phyloP scores from a whole-genome alignment of 2,113 vertebrate species.

The Nymphicus hollandicus region DNA sequence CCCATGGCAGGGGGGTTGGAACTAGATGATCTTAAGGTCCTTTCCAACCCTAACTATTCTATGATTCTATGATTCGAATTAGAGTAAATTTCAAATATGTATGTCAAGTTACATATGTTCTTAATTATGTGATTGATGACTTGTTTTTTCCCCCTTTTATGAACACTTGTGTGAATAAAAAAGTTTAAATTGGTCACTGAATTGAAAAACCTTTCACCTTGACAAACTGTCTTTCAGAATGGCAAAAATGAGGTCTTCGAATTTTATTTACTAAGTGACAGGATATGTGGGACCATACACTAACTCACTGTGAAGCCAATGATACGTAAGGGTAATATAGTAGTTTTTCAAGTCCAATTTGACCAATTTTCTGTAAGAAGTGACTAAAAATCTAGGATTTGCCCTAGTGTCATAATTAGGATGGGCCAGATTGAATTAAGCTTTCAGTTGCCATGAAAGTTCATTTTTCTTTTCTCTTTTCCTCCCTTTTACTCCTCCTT shows the following conservation, averaged over 20 bases:
- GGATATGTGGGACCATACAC: neutral
- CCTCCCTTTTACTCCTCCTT: accelerated
- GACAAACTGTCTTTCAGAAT: neutral
- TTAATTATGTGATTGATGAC: neutral
- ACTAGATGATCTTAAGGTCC: neutral
- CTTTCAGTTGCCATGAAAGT: neutral
- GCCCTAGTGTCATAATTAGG: neutral
- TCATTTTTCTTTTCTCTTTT: neutral
- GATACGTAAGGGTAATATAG: neutral
- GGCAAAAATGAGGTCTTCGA: neutral
- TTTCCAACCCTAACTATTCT: neutral
- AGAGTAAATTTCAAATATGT: neutral
- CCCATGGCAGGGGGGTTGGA: too few relatives aligned
- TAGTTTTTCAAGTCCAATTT: neutral
- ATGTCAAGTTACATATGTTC: neutral
- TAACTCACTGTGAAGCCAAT: neutral
- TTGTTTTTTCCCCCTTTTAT: neutral
- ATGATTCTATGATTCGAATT: neutral
- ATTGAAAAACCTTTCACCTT: neutral
- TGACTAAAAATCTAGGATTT: neutral
- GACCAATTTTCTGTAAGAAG: neutral
- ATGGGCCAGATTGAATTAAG: neutral
- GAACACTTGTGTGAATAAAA: neutral
- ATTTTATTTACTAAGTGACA: neutral
- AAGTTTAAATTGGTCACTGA: neutral